A percentile compares a stretch with the other conserved stretches of the same genome.
Evolutionary conservation across 2,797 vertebrate genomes (phyloP).

Genomic region (Micropoecilia bifurca): DNA sequence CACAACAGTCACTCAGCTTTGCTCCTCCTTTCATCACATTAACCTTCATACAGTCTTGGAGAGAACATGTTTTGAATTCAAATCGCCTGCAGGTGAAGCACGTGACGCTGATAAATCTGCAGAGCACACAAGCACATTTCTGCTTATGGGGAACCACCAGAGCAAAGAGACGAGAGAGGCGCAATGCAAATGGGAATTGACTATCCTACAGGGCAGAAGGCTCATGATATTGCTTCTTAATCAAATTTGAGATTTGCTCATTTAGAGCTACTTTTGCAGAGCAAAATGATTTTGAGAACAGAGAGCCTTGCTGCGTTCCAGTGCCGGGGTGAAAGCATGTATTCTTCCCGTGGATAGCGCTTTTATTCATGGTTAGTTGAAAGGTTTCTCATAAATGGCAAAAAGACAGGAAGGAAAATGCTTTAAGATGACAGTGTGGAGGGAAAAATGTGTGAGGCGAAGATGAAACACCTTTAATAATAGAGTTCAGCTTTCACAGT

Average conservation of each 20-base stretch:
- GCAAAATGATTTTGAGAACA: constrained; percentile 23
- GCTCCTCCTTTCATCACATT: constrained; percentile 40
- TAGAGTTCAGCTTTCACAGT: neutral
- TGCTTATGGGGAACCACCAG: constrained; percentile 21
- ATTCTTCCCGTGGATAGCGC: constrained; percentile 20
- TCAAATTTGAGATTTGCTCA: constrained; percentile 21
- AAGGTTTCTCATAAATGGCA: constrained; percentile 20
- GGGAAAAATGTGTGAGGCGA: constrained; percentile 21
- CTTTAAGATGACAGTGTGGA: constrained; percentile 9
- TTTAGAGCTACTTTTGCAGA: constrained; percentile 32
- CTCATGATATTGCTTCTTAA: constrained; percentile 28
- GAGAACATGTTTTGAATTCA: constrained; percentile 38
- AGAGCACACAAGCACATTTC: constrained; percentile 17
- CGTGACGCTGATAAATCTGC: constrained; percentile 30
- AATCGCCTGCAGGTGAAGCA: constrained; percentile 34
- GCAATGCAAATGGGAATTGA: constrained; percentile 23
- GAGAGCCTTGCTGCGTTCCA: constrained; percentile 29
- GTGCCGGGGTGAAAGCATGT: constrained; percentile 9
- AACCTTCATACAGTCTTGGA: constrained; percentile 25
- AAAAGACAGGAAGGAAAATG: constrained; percentile 13
- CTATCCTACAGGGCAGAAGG: constrained; percentile 8
- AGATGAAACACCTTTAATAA: constrained; percentile 32
- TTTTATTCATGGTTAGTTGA: constrained; percentile 36
- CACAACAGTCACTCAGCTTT: constrained; percentile 25
- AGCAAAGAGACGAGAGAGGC: neutral